A percentile compares a stretch with the other conserved stretches of the same genome.
Conservation (phyloP, 2,888 invertebrate species). For the Agrochola macilenta region DNA sequence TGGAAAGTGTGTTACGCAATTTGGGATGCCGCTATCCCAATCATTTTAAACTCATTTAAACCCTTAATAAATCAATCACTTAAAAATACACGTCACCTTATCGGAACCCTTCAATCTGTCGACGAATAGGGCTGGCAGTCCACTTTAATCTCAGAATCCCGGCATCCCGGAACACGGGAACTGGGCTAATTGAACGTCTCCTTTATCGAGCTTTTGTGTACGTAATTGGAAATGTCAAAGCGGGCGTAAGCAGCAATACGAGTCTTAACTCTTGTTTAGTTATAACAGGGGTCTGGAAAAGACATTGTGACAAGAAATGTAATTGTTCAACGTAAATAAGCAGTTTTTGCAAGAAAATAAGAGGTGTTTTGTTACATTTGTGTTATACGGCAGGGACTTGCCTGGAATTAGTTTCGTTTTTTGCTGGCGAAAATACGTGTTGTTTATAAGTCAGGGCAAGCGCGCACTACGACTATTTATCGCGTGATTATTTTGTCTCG, state of each 20-base stretch:
- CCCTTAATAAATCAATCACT: slow-evolving; percentile 35
- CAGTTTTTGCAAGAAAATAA: background rate
- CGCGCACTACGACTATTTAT: background rate
- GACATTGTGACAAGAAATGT: slow-evolving; percentile 14
- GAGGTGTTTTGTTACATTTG: background rate
- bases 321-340: slow-evolving; percentile 18
- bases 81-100: slow-evolving; percentile 21
- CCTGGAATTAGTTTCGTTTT: background rate
- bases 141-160: slow-evolving; percentile 46
- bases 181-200: slow-evolving; percentile 59
- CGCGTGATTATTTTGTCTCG: background rate
- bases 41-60: background rate
- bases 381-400: background rate
- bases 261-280: slow-evolving; percentile 34
- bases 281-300: slow-evolving; percentile 5
- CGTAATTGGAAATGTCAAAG: slow-evolving; percentile 62
- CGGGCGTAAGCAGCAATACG: slow-evolving; percentile 41
- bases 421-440: background rate
- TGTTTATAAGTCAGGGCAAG: background rate
- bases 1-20: background rate
- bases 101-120: slow-evolving; percentile 36
- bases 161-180: slow-evolving; percentile 29
- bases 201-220: slow-evolving; percentile 55
- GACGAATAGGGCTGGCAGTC: slow-evolving; percentile 43
- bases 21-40: background rate